phyloP scores from a whole-genome alignment of 2,113 vertebrate species.

The Hyaena hyaena region DNA sequence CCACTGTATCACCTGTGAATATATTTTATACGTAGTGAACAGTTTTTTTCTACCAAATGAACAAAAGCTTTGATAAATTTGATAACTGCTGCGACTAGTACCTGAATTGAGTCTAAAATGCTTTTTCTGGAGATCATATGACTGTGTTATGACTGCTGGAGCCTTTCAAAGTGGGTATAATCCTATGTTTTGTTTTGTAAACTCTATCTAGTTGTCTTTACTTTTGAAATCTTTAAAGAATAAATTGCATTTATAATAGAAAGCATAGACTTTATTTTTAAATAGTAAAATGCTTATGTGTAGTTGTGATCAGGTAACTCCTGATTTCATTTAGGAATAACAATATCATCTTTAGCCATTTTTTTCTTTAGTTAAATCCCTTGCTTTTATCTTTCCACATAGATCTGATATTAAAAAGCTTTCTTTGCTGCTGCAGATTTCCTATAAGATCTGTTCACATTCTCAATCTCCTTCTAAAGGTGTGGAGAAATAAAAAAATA shows the following conservation, averaged over 20 bases:
- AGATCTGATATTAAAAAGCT: background rate
- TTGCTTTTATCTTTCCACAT: background rate
- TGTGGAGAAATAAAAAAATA: background rate
- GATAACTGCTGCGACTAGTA: background rate
- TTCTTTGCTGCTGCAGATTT: background rate
- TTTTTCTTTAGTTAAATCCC: constrained; percentile 3
- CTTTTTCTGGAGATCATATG: background rate
- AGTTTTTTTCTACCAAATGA: background rate
- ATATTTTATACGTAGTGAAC: background rate
- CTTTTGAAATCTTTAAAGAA: constrained; percentile 6
- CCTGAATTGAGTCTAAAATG: background rate
- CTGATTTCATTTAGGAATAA: background rate
- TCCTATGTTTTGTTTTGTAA: background rate
- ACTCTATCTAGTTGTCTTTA: background rate
- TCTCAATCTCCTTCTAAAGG: background rate
- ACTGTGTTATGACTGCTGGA: background rate
- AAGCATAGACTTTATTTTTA: background rate
- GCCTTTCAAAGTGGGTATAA: background rate
- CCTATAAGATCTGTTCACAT: background rate
- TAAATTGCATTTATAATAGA: background rate
- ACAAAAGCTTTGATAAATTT: background rate
- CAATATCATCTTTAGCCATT: background rate
- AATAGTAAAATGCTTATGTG: background rate
- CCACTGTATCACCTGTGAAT: background rate
- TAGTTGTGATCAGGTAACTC: background rate